Conservation (phyloP, 2,888 invertebrate species). For the Zygaena filipendulae region DNA sequence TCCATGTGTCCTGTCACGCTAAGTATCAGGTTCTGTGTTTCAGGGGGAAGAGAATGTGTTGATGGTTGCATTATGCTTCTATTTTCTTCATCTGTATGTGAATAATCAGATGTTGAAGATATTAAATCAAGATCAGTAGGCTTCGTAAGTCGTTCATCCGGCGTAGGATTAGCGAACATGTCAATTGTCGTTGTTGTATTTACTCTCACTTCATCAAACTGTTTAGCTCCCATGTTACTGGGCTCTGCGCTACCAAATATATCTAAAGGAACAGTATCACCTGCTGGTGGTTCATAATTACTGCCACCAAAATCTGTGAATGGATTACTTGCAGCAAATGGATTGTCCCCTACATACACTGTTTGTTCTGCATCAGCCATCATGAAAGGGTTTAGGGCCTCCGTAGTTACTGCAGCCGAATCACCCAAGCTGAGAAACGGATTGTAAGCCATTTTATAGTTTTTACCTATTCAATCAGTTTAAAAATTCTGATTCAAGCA, state of each 20-base stretch:
- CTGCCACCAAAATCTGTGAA: slow-evolving; percentile 70
- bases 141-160: slow-evolving; percentile 24
- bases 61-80: slow-evolving; percentile 39
- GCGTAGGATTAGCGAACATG: slow-evolving; percentile 17
- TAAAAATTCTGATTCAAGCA: slow-evolving; percentile 80
- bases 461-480: slow-evolving; percentile 18
- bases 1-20: slow-evolving; percentile 91
- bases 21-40: slow-evolving; percentile 86
- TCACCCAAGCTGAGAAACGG: slow-evolving; percentile 84
- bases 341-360: slow-evolving; percentile 68
- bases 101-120: slow-evolving; percentile 31
- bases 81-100: slow-evolving; percentile 25
- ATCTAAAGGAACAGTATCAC: slow-evolving; percentile 48
- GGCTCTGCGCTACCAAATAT: slow-evolving; percentile 50
- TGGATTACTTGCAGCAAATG: slow-evolving; percentile 78
- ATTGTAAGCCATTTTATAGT: slow-evolving; percentile 74
- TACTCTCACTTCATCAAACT: slow-evolving; percentile 29
- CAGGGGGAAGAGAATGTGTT: slow-evolving; percentile 74
- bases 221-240: slow-evolving; percentile 37
- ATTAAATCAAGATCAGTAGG: slow-evolving; percentile 50
- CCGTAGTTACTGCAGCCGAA: slow-evolving; percentile 57
- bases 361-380: slow-evolving; percentile 51
- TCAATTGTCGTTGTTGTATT: too few relatives aligned
- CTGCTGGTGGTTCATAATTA: slow-evolving; percentile 37
- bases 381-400: slow-evolving; percentile 76